These are phyloP conservation scores for Sicus ferrugineus DNA, from an alignment of 2,888 invertebrate species.

Conservation along the genomic window DNA sequence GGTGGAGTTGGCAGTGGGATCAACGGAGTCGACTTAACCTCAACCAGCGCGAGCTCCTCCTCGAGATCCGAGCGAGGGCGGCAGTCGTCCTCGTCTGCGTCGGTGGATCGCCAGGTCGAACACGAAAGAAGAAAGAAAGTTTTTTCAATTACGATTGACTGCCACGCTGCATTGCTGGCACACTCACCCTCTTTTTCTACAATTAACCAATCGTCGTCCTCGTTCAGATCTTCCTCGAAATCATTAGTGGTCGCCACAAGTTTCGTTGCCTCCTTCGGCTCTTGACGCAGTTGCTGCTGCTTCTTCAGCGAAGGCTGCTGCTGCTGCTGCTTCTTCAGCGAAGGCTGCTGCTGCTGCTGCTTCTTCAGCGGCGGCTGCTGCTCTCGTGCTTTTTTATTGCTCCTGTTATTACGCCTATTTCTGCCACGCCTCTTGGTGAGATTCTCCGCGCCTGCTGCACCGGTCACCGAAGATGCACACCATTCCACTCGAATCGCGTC, in stretches of 20 bases:
- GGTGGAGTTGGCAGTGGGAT: conserved; percentile 26
- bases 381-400: conserved; percentile 14
- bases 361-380: conserved; percentile 29
- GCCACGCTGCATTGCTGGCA: too few species aligned
- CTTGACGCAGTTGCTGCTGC: conserved; percentile 36
- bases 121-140: too few species aligned
- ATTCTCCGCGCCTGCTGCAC: conserved; percentile 35
- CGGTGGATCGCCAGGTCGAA: conserved; percentile 19
- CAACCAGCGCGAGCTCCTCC: conserved; percentile 57
- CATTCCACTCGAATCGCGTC: conserved; percentile 57
- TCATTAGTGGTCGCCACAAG: conserved; percentile 46
- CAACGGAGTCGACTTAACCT: conserved; percentile 42
- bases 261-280: conserved; percentile 50
- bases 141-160: too few species aligned
- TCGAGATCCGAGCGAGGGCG: conserved; percentile 60
- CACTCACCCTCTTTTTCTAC: conserved; percentile 65
- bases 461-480: conserved; percentile 58
- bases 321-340: conserved; percentile 36
- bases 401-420: conserved; percentile 39
- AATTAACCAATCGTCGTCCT: conserved; percentile 69
- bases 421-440: conserved; percentile 40
- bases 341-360: conserved; percentile 39
- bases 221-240: conserved; percentile 45
- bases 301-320: conserved; percentile 33
- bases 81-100: conserved; percentile 53